These are phyloP conservation scores for Tipula unca DNA, from an alignment of 2,888 invertebrate genomes.

Conservation along the genomic window DNA sequence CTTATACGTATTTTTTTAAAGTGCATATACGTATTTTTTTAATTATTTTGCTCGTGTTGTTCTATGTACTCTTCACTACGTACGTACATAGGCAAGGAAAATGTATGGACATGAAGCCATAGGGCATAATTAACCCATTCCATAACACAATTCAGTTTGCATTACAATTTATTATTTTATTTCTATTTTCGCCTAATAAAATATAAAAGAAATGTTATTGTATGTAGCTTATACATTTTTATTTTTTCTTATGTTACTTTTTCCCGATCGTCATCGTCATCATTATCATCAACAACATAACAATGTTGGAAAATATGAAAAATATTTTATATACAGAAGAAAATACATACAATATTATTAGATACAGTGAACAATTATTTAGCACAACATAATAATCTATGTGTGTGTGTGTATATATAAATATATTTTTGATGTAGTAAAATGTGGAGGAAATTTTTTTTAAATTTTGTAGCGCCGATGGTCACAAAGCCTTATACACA, in stretches of 20 bases:
- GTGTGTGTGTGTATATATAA: not conserved
- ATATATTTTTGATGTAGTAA: not conserved
- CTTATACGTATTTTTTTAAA: not conserved
- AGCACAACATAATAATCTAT: not conserved
- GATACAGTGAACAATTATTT: not conserved
- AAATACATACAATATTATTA: not conserved
- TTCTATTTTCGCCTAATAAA: not conserved
- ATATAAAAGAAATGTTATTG: conserved; percentile 1
- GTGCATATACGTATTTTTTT: not conserved
- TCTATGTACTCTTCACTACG: not conserved
- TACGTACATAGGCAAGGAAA: not conserved
- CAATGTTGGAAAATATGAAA: not conserved
- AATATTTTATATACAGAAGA: not conserved
- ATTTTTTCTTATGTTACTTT: not conserved
- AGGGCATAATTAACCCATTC: not conserved
- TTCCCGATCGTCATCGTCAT: not conserved
- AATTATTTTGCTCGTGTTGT: not conserved
- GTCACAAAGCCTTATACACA: not conserved
- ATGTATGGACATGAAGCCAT: not conserved
- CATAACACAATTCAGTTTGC: not conserved
- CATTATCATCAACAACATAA: not conserved
- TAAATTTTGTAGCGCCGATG: not conserved
- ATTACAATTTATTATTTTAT: too few species aligned
- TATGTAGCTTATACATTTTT: not conserved
- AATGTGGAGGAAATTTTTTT: not conserved